Conservation (phyloP, 2,888 invertebrate species). For the Priocnemis perturbator region DNA sequence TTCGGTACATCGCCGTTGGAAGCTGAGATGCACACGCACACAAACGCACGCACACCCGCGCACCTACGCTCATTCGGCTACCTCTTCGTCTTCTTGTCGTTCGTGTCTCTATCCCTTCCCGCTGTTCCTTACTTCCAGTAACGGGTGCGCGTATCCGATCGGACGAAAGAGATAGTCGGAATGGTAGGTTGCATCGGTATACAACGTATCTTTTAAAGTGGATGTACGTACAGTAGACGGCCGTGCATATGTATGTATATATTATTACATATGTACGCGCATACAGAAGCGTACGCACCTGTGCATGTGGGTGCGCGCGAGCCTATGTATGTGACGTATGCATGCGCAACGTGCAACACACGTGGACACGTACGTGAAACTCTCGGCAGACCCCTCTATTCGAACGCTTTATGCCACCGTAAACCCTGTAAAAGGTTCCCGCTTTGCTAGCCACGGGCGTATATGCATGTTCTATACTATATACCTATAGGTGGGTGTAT, state of each 20-base stretch:
- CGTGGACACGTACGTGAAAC: neutral
- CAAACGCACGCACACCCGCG: constrained; percentile 6
- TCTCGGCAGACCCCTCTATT: constrained; percentile 15
- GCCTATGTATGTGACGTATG: neutral
- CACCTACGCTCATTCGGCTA: constrained; percentile 11
- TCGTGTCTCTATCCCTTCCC: constrained; percentile 18
- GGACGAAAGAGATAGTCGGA: constrained; percentile 8
- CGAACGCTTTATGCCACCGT: constrained; percentile 35
- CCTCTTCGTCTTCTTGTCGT: constrained; percentile 1
- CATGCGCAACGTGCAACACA: no score
- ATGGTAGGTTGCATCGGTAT: neutral
- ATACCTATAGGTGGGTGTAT: constrained; percentile 22
- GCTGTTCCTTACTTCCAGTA: neutral
- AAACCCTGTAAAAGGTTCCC: constrained; percentile 45
- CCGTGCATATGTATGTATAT: neutral
- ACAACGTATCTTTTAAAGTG: constrained; percentile 7
- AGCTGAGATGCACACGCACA: constrained; percentile 13
- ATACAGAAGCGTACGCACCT: neutral
- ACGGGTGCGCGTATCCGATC: constrained; percentile 10
- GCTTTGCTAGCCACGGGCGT: constrained; percentile 9
- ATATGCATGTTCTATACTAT: constrained; percentile 15
- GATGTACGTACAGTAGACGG: neutral
- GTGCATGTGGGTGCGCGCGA: neutral
- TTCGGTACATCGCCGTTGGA: neutral
- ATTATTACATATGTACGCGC: neutral